phyloP scores from a whole-genome alignment of 2,113 vertebrate genomes.

The Genyomyrus donnyi region DNA sequence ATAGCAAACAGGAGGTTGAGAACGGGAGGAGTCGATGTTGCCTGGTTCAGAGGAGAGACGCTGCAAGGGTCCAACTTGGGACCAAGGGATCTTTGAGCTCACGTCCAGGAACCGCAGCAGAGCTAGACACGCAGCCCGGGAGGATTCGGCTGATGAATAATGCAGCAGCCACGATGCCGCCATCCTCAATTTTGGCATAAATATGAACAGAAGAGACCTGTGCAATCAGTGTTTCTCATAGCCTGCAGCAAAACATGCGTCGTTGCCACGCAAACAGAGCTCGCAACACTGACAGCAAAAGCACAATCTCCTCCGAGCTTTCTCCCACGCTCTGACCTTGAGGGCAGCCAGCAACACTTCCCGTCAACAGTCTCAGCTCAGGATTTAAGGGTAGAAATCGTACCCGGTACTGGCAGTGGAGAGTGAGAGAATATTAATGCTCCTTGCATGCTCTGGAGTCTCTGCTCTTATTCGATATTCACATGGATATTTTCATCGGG shows the following conservation, averaged over 20 bases:
- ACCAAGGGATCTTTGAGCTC: background rate
- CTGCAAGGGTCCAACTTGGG: background rate
- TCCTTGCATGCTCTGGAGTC: background rate
- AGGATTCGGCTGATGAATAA: conserved; percentile 16
- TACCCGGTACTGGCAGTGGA: background rate
- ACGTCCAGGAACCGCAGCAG: background rate
- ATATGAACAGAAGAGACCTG: background rate
- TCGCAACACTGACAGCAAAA: background rate
- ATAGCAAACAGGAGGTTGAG: background rate
- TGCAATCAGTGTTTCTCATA: background rate
- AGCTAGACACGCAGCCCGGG: conserved; percentile 8
- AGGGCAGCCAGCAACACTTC: background rate
- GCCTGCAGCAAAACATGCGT: background rate
- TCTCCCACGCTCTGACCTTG: background rate
- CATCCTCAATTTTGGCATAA: background rate
- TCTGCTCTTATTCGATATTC: background rate
- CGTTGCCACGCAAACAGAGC: background rate
- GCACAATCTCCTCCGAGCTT: background rate
- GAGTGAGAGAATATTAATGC: conserved; percentile 2
- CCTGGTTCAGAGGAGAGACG: background rate
- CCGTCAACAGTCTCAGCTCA: background rate
- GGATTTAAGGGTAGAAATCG: background rate
- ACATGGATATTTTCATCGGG: background rate
- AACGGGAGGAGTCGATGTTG: background rate
- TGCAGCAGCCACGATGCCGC: background rate